Percentiles rank a stretch among this genome's conserved stretches.
phyloP scores from a whole-genome alignment of 2,888 invertebrate species.

The Osedax fenrisi region DNA sequence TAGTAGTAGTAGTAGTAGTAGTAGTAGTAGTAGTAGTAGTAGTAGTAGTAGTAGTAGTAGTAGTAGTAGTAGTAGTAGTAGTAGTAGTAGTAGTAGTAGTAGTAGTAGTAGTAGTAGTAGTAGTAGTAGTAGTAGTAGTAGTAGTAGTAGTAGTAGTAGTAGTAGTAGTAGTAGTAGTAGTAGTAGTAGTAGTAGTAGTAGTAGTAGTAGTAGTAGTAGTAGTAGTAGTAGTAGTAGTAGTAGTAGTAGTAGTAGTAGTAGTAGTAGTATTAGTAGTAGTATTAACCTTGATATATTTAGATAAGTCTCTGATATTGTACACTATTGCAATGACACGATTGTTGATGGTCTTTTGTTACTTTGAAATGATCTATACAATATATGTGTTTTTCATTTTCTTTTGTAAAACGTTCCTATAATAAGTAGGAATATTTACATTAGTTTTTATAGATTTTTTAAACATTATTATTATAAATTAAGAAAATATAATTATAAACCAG shows the following conservation, averaged over 20 bases:
- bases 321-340: too few species aligned
- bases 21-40: constrained; percentile 5
- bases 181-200: constrained; percentile 5
- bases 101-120: neutral
- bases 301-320: too few species aligned
- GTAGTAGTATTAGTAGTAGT: too few species aligned
- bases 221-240: neutral
- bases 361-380: too few species aligned
- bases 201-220: constrained; percentile 7
- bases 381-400: too few species aligned
- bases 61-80: neutral
- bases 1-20: constrained; percentile 10
- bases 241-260: constrained; percentile 6
- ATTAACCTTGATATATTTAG: too few species aligned
- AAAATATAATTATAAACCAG: too few species aligned
- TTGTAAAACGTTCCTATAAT: too few species aligned
- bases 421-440: too few species aligned
- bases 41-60: constrained; percentile 7
- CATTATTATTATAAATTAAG: too few species aligned
- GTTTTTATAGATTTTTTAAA: too few species aligned
- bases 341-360: too few species aligned
- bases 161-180: constrained; percentile 10
- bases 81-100: neutral
- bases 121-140: constrained; percentile 7
- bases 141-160: constrained; percentile 4